phyloP scores from a whole-genome alignment of 2,113 vertebrate species.

The Trematomus loennbergii region DNA sequence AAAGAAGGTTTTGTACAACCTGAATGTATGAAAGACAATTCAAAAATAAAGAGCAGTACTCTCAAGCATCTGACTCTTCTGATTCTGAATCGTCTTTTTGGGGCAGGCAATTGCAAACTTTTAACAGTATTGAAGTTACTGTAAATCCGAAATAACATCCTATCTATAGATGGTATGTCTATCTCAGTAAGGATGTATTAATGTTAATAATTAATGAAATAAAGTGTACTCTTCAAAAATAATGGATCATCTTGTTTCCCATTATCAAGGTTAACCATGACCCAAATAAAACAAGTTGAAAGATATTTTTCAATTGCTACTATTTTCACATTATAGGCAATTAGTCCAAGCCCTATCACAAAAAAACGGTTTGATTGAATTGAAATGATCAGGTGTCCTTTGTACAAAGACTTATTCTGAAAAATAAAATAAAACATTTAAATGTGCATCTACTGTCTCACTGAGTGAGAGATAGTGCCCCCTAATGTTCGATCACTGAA shows the following conservation, averaged over 20 bases:
- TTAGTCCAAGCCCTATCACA: too few relatives aligned
- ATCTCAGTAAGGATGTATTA: neutral
- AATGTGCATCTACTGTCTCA: neutral
- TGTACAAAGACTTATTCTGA: neutral
- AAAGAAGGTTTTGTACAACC: neutral
- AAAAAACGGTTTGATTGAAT: neutral
- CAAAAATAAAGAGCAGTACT: neutral
- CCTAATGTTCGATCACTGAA: neutral
- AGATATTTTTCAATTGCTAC: neutral
- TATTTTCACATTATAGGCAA: too few relatives aligned
- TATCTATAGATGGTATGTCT: too few relatives aligned
- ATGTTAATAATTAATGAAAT: neutral
- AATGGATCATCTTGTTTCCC: neutral
- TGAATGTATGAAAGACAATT: neutral
- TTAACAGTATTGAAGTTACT: neutral
- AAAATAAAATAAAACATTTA: neutral
- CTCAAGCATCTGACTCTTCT: neutral
- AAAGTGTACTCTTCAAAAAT: neutral
- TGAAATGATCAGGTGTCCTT: neutral
- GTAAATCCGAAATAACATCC: too few relatives aligned
- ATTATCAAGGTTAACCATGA: too few relatives aligned
- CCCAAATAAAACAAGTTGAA: neutral
- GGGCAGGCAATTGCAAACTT: neutral
- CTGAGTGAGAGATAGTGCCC: constrained; percentile 1
- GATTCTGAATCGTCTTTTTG: neutral